These are phyloP conservation scores for Agelastica alni DNA, from an alignment of 2,888 invertebrate species.

Conservation along the genomic window DNA sequence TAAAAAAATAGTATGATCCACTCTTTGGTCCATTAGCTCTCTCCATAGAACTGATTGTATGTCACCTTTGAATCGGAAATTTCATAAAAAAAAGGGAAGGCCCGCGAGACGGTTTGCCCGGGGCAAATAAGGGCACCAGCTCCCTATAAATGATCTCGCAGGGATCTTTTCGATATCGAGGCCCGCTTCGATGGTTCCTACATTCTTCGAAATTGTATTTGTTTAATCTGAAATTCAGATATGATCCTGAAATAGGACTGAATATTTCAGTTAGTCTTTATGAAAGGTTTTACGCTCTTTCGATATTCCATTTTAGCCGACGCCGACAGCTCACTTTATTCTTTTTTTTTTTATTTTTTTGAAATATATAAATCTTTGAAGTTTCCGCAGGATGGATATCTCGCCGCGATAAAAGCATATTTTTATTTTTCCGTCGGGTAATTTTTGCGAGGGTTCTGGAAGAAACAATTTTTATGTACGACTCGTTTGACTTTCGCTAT, in stretches of 20 bases:
- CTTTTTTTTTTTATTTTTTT: constrained; percentile 17
- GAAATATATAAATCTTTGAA: constrained; percentile 21
- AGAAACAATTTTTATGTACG: not conserved
- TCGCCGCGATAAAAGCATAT: constrained; percentile 17
- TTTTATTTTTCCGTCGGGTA: constrained; percentile 17
- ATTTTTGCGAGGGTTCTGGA: constrained; percentile 4
- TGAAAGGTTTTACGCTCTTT: constrained; percentile 32
- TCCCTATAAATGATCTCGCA: constrained; percentile 45
- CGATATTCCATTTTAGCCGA: constrained; percentile 29
- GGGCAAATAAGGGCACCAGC: constrained; percentile 52
- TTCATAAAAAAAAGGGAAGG: constrained; percentile 26
- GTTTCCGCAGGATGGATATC: constrained; percentile 7
- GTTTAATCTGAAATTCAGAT: constrained; percentile 57
- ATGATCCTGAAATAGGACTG: constrained; percentile 42
- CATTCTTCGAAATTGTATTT: constrained; percentile 56
- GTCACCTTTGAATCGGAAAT: constrained; percentile 46
- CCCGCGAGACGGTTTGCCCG: constrained; percentile 36
- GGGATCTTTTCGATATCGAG: constrained; percentile 48
- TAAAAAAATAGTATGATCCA: constrained; percentile 25
- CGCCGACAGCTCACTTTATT: constrained; percentile 21
- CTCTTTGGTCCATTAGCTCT: constrained; percentile 53
- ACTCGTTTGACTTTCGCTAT: not conserved
- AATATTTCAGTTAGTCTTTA: constrained; percentile 42
- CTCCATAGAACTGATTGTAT: constrained; percentile 46
- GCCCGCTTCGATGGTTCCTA: constrained; percentile 47